These are phyloP conservation scores for Villa cingulata DNA, from an alignment of 2,888 invertebrate species.

Conservation along the genomic window DNA sequence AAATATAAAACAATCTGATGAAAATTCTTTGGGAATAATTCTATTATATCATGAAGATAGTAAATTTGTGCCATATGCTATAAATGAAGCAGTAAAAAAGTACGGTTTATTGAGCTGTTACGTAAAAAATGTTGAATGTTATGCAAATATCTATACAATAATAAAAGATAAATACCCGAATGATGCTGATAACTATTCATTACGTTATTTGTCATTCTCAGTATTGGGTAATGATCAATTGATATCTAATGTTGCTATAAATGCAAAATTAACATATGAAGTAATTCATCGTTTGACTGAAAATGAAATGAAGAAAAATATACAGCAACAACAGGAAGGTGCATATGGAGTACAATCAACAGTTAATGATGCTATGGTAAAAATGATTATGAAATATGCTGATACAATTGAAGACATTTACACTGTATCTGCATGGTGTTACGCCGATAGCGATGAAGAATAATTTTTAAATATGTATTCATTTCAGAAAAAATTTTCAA, in stretches of 20 bases:
- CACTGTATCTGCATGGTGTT: too few species aligned
- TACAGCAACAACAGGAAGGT: not conserved
- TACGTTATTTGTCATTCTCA: constrained; percentile 43
- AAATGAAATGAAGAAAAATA: constrained; percentile 13
- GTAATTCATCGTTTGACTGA: constrained; percentile 55
- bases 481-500: too few species aligned
- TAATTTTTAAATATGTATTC: too few species aligned
- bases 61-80: constrained; percentile 51
- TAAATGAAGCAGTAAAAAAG: constrained; percentile 48
- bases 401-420: too few species aligned
- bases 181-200: constrained; percentile 40
- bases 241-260: constrained; percentile 52
- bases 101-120: constrained; percentile 50
- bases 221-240: constrained; percentile 39
- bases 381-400: too few species aligned
- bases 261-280: constrained; percentile 57
- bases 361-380: too few species aligned
- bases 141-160: constrained; percentile 48
- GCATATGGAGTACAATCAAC: too few species aligned
- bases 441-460: too few species aligned
- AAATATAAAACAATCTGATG: constrained; percentile 38
- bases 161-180: constrained; percentile 44
- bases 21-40: constrained; percentile 45
- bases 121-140: constrained; percentile 48
- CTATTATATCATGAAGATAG: constrained; percentile 51